These are phyloP conservation scores for Acrossocheilus fasciatus DNA, from an alignment of 2,797 vertebrate species.

Conservation along the genomic window DNA sequence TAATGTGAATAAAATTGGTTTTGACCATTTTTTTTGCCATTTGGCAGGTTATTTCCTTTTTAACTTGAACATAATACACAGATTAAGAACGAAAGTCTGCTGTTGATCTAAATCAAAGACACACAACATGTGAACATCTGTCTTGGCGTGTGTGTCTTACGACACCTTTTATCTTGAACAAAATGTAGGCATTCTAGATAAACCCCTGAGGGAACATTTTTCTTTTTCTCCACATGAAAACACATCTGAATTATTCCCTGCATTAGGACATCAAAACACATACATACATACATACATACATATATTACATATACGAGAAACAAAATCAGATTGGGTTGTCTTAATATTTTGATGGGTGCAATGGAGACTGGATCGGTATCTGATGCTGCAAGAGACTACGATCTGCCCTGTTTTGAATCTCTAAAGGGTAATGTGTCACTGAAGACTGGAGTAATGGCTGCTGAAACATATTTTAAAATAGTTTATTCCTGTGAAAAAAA, in stretches of 20 bases:
- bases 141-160: background rate
- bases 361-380: background rate
- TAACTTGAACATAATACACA: background rate
- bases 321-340: background rate
- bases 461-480: background rate
- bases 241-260: background rate
- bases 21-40: too few relatives aligned
- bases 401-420: too few relatives aligned
- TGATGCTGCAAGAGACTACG: background rate
- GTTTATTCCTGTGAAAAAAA: too few relatives aligned
- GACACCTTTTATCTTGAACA: background rate
- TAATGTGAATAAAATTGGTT: background rate
- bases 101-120: background rate
- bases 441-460: background rate
- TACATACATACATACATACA: too few relatives aligned
- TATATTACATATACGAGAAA: background rate
- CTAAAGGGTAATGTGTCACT: background rate
- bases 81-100: background rate
- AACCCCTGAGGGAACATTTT: background rate
- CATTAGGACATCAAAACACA: too few relatives aligned
- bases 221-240: background rate
- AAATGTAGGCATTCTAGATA: background rate
- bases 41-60: background rate
- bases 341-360: background rate
- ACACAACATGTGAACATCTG: background rate